These are phyloP conservation scores for Chaenogobius annularis DNA, from an alignment of 2,113 vertebrate genomes.

Conservation along the genomic window DNA sequence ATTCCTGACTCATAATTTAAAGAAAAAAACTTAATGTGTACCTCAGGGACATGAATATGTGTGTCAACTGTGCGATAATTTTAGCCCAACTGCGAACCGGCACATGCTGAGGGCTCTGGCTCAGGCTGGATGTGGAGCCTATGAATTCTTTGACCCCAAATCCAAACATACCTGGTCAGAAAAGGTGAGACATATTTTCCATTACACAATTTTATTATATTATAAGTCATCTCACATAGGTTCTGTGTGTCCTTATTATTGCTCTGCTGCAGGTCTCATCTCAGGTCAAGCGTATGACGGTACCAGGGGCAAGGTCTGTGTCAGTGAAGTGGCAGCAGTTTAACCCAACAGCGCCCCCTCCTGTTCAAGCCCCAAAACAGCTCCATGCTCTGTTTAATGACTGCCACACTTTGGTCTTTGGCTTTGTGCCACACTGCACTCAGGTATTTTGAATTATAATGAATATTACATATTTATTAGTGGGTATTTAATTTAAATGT, in stretches of 20 bases:
- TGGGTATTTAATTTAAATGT: background rate
- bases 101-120: constrained; percentile 85
- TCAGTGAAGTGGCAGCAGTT: constrained; percentile 88
- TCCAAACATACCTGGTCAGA: constrained; percentile 83
- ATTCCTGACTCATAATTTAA: background rate
- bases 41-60: background rate
- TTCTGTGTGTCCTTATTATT: background rate
- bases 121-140: constrained; percentile 83
- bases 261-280: constrained; percentile 70
- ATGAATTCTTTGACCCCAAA: constrained; percentile 86
- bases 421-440: constrained; percentile 84
- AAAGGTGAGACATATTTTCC: constrained; percentile 73
- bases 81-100: constrained; percentile 84
- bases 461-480: background rate
- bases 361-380: constrained; percentile 81
- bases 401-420: constrained; percentile 83
- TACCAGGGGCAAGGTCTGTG: constrained; percentile 81
- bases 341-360: constrained; percentile 44
- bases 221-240: background rate
- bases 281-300: constrained; percentile 74
- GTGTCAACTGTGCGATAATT: constrained; percentile 1
- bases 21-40: background rate
- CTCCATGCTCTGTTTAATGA: constrained; percentile 81
- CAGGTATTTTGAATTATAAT: constrained; percentile 70
- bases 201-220: background rate